A percentile compares a stretch with the other conserved stretches of the same genome.
Conservation (phyloP, 2,113 vertebrate genomes). For the Entosphenus tridentatus region DNA sequence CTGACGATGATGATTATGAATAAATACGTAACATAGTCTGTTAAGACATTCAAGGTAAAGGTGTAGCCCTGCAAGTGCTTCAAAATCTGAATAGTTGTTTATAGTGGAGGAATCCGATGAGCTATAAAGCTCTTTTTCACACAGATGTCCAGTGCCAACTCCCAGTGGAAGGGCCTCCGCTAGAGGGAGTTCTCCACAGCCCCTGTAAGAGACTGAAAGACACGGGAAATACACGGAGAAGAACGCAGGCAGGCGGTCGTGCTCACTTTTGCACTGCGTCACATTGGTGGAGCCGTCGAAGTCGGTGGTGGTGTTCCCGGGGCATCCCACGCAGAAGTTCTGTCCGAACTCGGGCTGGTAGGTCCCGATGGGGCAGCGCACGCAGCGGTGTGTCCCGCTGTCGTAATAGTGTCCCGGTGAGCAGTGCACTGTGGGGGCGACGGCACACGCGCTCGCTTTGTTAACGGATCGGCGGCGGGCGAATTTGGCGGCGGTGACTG, state of each 20-base stretch:
- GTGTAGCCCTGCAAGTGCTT: too few species aligned
- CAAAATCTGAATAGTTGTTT: too few species aligned
- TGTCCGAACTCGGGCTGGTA: conserved; percentile 84
- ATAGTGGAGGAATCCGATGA: too few species aligned
- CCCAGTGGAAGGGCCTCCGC: too few species aligned
- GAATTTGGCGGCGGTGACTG: too few species aligned
- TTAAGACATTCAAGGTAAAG: too few species aligned
- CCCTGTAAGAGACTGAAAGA: not conserved
- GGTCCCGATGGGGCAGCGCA: conserved; percentile 52
- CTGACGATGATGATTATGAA: too few species aligned
- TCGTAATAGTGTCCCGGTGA: conserved; percentile 93
- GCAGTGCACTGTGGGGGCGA: conserved; percentile 44
- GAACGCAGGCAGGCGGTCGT: not conserved
- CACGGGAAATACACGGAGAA: not conserved
- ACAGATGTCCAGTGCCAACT: too few species aligned
- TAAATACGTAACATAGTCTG: too few species aligned
- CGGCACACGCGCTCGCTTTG: too few species aligned
- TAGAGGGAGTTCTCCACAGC: not conserved
- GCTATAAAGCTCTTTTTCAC: too few species aligned
- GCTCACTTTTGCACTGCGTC: conserved; percentile 87
- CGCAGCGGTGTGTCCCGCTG: conserved; percentile 71
- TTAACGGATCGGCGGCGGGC: too few species aligned
- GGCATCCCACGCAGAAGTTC: conserved; percentile 63
- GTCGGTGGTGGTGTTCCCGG: conserved; percentile 82
- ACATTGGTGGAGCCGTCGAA: conserved; percentile 85